Base-by-base conservation (phyloP, 1,140 invertebrate genomes). In the Diorhabda elongata region DNA sequence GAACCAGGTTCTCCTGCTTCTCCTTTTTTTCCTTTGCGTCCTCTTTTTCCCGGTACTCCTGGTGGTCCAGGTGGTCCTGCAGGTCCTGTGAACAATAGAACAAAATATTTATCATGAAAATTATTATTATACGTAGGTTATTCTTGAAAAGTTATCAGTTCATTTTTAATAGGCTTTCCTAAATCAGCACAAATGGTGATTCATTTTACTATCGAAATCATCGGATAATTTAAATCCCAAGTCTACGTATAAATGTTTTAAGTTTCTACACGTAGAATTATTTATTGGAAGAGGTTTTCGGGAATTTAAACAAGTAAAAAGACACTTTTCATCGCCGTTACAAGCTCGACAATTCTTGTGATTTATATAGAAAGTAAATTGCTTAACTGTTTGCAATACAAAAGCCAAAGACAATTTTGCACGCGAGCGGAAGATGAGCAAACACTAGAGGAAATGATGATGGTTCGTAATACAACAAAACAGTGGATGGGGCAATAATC, bases 1-100 rank as follows among this genome's bases (percentile, higher is more conserved):
- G 89, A 84, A 11, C 90, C 90, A n/a, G 88, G 82, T 76, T 93
- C 92, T 61, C 93, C 93, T 3, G 87, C 70, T 74, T 95, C 92
- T 60, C 94, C 94, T 82, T 95, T 95, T 82, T 94, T 94, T 67
- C 93, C 93, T 78, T 92, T 91, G 81, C 93, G 93, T 59, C 94
- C 94, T 77, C 92, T 83, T 82, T 94, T 94, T 68, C 93, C 93
- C 9, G 88, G 87, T 42, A 89, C 87, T 52, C 91, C 91, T 52
- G 89, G 87, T 52, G 89, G 88, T 68, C 86, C 86, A 68, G 85
- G 85, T 69, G 85, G 86, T 80, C 91, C 91, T 87, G 87, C 74
- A 83, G 85, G 81, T 78, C 79, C 79, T 81, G 72, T 9, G 78
- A 78, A 45, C 11, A 26, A 26, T 26, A 26, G 26, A 26, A 26